Percentiles rank a stretch among this genome's conserved stretches.
Evolutionary conservation across 2,888 invertebrate species (phyloP).

Genomic region (Craniophora ligustri): DNA sequence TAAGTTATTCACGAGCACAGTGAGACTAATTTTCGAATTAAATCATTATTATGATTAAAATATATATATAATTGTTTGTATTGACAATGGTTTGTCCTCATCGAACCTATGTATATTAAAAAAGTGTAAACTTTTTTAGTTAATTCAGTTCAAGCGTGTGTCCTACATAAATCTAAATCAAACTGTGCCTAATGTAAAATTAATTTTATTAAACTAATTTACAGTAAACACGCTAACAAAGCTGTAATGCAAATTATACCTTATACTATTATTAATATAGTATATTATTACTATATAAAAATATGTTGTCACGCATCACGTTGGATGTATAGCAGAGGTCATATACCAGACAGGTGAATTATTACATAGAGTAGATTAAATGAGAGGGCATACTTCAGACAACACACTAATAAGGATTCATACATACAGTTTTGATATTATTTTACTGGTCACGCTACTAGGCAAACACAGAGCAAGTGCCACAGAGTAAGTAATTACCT

Average conservation of each 20-base stretch:
- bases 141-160: no score
- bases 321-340: slow-evolving; percentile 16
- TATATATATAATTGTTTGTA: no score
- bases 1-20: no score
- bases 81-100: no score
- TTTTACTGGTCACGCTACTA: no score
- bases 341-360: slow-evolving; percentile 6
- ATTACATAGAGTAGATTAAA: background rate
- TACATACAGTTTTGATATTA: no score
- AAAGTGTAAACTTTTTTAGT: no score
- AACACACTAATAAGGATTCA: background rate
- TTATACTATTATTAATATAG: slow-evolving; percentile 26
- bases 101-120: no score
- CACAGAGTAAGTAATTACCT: no score
- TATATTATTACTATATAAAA: background rate
- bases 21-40: no score
- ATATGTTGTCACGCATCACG: slow-evolving; percentile 28
- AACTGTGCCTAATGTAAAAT: slow-evolving; percentile 24
- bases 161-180: slow-evolving; percentile 15
- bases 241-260: slow-evolving; percentile 1
- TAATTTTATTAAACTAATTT: slow-evolving; percentile 21
- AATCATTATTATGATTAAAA: no score
- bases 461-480: no score
- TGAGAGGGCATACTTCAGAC: background rate
- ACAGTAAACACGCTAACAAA: slow-evolving; percentile 22